Conservation (phyloP, 2,888 invertebrate genomes). For the Eilema depressum region DNA sequence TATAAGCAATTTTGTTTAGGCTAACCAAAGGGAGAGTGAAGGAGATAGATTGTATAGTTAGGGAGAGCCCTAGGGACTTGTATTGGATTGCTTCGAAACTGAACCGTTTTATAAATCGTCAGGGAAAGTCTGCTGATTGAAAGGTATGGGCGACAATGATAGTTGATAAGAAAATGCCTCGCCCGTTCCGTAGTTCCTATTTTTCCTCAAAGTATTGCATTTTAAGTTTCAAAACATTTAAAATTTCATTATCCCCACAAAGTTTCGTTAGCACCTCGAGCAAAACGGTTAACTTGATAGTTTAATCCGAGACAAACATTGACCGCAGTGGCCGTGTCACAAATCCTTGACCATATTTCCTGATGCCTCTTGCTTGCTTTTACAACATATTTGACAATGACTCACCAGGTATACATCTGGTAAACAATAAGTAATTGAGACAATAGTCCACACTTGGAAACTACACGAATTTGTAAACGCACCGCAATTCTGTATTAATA, state of each 20-base stretch:
- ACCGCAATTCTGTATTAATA: neutral
- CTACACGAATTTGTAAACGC: neutral
- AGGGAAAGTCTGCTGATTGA: neutral
- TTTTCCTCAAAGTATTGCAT: too few relatives aligned
- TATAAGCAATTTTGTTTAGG: too few relatives aligned
- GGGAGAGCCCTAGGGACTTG: too few relatives aligned
- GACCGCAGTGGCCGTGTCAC: conserved; percentile 27
- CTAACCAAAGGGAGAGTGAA: too few relatives aligned
- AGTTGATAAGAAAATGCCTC: too few relatives aligned
- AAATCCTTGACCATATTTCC: conserved; percentile 44
- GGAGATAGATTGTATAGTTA: too few relatives aligned
- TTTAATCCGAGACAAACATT: conserved; percentile 36
- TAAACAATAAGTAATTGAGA: too few relatives aligned
- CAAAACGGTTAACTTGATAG: conserved; percentile 20
- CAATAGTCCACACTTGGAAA: too few relatives aligned
- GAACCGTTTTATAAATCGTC: neutral
- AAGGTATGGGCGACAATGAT: too few relatives aligned
- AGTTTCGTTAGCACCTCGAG: neutral
- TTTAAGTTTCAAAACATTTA: too few relatives aligned
- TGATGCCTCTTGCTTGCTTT: conserved; percentile 31
- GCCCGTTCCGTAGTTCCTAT: too few relatives aligned
- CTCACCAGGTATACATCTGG: conserved; percentile 46
- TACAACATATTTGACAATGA: conserved; percentile 40
- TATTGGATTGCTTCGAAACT: neutral
- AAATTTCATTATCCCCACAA: too few relatives aligned